Percentiles rank a stretch among this genome's conserved stretches.
Conservation (phyloP, 2,113 vertebrate genomes). For the Ophiodon elongatus region DNA sequence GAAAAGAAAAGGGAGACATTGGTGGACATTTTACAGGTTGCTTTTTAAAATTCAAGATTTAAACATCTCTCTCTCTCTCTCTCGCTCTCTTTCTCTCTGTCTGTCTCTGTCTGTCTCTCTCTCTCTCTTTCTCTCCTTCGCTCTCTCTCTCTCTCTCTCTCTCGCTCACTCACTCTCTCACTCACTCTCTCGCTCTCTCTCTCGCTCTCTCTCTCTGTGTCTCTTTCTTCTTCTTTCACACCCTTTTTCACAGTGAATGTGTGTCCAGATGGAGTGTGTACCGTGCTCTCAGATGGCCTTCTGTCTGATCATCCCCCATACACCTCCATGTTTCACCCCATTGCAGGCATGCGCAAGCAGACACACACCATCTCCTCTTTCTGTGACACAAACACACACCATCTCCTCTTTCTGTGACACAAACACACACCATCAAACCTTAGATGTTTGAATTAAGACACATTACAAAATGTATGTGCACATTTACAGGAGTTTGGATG, state of each 20-base stretch:
- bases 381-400: neutral
- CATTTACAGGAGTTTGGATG: neutral
- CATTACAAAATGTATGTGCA: neutral
- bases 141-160: conserved; percentile 31
- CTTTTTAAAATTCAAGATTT: conserved; percentile 55
- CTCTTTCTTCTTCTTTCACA: conserved; percentile 68
- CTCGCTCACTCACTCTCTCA: conserved; percentile 19
- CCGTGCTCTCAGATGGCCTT: conserved; percentile 69
- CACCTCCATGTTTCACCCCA: conserved; percentile 69
- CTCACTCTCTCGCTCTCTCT: conserved; percentile 17
- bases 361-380: conserved; percentile 8
- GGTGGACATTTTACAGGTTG: conserved; percentile 43
- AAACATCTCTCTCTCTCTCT: conserved; percentile 51
- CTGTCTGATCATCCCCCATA: conserved; percentile 70
- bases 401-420: no score
- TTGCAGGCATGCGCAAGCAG: conserved; percentile 36
- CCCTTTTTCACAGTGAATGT: conserved; percentile 69
- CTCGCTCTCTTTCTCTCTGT: neutral
- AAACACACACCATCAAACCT: no score
- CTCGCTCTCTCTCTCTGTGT: conserved; percentile 29
- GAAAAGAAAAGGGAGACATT: conserved; percentile 1
- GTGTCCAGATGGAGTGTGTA: conserved; percentile 80
- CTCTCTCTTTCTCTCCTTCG: conserved; percentile 7
- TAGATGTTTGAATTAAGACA: neutral
- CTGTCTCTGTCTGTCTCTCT: no score